Evolutionary conservation across 2,113 vertebrate genomes (phyloP).

Genomic region (Solenodon paradoxus): DNA sequence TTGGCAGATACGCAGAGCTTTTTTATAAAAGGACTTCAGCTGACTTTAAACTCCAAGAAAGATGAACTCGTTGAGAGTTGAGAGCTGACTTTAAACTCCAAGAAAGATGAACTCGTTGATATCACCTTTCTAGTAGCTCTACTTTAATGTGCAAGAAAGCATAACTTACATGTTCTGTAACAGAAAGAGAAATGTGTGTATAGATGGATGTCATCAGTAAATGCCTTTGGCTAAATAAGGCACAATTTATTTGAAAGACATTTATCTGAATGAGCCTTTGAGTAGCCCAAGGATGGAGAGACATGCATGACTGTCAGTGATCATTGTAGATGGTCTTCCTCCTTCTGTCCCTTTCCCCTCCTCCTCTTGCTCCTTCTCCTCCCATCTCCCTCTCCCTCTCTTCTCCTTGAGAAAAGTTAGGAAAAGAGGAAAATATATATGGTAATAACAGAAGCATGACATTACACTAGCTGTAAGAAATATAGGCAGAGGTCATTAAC

Average conservation of each 20-base stretch:
- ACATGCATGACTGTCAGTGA: background rate
- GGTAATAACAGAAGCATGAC: background rate
- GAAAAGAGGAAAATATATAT: background rate
- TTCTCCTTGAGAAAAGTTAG: background rate
- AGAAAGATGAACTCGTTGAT: constrained; percentile 2
- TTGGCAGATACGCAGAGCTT: background rate
- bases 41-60: background rate
- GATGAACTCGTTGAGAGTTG: background rate
- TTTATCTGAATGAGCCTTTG: background rate
- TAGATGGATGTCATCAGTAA: background rate
- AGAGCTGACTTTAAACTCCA: background rate
- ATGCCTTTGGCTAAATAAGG: constrained; percentile 30
- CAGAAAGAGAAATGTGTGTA: background rate
- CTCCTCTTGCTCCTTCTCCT: background rate
- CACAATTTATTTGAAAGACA: background rate
- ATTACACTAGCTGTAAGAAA: background rate
- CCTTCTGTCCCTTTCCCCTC: background rate
- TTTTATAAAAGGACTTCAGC: background rate
- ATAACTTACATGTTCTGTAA: constrained; percentile 18
- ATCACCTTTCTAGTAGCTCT: constrained; percentile 50
- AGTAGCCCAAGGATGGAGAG: background rate
- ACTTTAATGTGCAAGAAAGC: background rate
- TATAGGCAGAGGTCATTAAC: background rate
- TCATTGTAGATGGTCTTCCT: background rate
- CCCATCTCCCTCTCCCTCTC: too few species aligned